Conservation (phyloP, 2,113 vertebrate species). For the Perognathus longimembris region DNA sequence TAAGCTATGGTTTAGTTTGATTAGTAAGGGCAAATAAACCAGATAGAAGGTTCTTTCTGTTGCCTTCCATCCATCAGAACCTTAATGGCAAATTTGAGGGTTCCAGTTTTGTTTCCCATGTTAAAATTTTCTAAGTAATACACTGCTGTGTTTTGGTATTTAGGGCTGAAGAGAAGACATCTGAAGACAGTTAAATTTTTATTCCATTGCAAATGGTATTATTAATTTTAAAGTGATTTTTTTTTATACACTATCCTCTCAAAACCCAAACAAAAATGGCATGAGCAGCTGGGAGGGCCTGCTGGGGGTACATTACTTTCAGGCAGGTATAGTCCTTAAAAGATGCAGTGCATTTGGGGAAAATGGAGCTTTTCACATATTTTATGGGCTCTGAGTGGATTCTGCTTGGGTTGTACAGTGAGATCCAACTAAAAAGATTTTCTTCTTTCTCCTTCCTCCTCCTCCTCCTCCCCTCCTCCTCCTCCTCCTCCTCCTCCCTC, state of each 20-base stretch:
- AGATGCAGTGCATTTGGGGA: not conserved
- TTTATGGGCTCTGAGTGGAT: not conserved
- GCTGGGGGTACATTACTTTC: not conserved
- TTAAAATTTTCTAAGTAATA: conserved; percentile 52
- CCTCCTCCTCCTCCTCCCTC: too few relatives aligned
- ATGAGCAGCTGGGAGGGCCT: not conserved
- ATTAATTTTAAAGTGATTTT: not conserved
- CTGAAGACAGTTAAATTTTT: conserved; percentile 34
- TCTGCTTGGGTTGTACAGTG: not conserved
- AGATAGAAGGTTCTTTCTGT: conserved; percentile 47
- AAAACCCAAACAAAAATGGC: conserved; percentile 22
- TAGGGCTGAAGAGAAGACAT: not conserved
- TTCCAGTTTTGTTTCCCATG: not conserved
- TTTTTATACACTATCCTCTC: not conserved
- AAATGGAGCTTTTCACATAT: not conserved
- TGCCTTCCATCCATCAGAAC: conserved; percentile 25
- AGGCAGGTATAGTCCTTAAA: not conserved
- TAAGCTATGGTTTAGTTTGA: conserved; percentile 51
- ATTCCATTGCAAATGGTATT: conserved; percentile 4
- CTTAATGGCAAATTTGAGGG: conserved; percentile 28
- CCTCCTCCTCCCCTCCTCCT: too few relatives aligned
- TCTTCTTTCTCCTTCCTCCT: not conserved
- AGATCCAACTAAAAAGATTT: not conserved
- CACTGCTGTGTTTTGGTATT: conserved; percentile 29
- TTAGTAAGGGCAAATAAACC: conserved; percentile 52